These are phyloP conservation scores for Tortrix viridana DNA, from an alignment of 2,888 invertebrate species.

Conservation along the genomic window DNA sequence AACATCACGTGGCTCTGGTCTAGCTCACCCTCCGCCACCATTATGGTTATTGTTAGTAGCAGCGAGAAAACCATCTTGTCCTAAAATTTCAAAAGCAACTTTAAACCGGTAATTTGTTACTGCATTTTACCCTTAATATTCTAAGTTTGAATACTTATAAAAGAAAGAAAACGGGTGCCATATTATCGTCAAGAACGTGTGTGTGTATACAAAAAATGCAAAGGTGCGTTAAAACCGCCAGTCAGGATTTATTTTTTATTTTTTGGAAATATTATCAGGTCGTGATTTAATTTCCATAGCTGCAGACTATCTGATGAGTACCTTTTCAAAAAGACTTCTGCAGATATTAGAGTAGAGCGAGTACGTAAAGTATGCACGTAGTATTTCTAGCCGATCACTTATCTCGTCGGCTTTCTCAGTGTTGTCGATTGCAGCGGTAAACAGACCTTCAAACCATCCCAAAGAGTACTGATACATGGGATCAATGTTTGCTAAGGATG, in stretches of 20 bases:
- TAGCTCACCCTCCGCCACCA: slow-evolving; percentile 84
- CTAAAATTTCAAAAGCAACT: slow-evolving; percentile 59
- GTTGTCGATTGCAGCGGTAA: slow-evolving; percentile 93
- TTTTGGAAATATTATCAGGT: no score
- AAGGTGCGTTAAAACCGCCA: no score
- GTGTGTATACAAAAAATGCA: no score
- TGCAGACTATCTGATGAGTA: slow-evolving; percentile 49
- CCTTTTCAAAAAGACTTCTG: slow-evolving; percentile 96
- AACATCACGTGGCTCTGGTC: slow-evolving; percentile 91
- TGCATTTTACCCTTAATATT: no score
- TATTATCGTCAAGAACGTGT: no score
- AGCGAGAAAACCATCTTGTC: slow-evolving; percentile 96
- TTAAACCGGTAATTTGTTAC: no score
- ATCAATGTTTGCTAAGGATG: slow-evolving; percentile 95
- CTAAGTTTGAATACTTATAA: no score
- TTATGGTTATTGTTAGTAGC: slow-evolving; percentile 88
- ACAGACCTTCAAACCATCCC: slow-evolving; percentile 96
- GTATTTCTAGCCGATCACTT: slow-evolving; percentile 87
- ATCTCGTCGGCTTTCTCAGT: slow-evolving; percentile 93
- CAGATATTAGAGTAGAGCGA: slow-evolving; percentile 96
- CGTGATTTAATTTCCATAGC: no score
- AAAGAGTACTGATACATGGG: slow-evolving; percentile 99
- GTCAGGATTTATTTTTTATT: no score
- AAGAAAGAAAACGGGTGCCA: no score
- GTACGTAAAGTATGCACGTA: slow-evolving; percentile 93